Evolutionary conservation across 2,888 invertebrate genomes (phyloP).

Genomic region (Netelia virgata): DNA sequence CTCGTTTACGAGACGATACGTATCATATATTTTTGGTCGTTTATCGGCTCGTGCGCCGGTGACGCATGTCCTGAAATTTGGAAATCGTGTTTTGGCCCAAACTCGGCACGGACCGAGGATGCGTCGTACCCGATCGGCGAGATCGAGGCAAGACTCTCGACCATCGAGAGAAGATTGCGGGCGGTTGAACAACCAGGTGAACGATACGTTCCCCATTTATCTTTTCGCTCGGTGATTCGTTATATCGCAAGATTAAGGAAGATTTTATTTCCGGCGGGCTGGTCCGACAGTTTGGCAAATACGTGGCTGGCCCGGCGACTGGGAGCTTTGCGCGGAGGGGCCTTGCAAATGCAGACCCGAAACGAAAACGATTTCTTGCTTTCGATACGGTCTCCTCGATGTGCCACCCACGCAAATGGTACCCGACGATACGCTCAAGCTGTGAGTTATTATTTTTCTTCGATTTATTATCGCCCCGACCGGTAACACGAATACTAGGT

Average conservation of each 20-base stretch:
- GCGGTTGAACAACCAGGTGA: constrained; percentile 90
- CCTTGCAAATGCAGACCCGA: constrained; percentile 89
- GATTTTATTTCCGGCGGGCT: not conserved
- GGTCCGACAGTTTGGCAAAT: constrained; percentile 88
- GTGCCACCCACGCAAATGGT: constrained; percentile 88
- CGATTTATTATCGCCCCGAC: not conserved
- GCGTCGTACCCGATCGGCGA: constrained; percentile 73
- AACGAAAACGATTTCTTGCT: constrained; percentile 89
- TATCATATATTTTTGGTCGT: constrained; percentile 50
- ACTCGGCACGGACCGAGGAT: constrained; percentile 32
- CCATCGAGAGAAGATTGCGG: constrained; percentile 88
- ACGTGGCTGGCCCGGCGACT: constrained; percentile 86
- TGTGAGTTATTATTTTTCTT: constrained; percentile 85
- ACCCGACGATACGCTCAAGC: constrained; percentile 88
- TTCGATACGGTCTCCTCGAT: constrained; percentile 88
- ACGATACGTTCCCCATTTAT: constrained; percentile 52
- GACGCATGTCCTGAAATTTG: constrained; percentile 68
- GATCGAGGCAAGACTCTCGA: constrained; percentile 79
- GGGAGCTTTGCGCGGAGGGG: constrained; percentile 87
- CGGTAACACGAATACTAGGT: too few species aligned
- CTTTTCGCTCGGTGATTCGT: not conserved
- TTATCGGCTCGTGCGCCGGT: constrained; percentile 42
- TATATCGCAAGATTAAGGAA: too few species aligned
- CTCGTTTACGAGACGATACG: not conserved
- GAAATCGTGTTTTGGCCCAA: constrained; percentile 64